Conservation (phyloP, 1,140 invertebrate genomes). For the Atta colombica region DNA sequence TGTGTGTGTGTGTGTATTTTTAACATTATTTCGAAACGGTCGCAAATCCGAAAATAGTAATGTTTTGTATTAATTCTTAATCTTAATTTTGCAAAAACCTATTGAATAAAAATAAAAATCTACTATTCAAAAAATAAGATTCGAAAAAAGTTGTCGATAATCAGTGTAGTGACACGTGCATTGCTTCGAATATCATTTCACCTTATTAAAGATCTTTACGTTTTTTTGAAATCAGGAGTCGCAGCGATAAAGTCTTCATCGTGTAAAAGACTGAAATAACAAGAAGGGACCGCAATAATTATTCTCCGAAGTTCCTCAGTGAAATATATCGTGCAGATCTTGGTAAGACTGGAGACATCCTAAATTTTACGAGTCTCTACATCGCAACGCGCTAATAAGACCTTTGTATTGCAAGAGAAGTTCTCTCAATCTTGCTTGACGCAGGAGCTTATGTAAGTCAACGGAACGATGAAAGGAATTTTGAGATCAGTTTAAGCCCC, state of each 20-base stretch:
- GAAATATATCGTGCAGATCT: constrained; percentile 71
- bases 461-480: constrained; percentile 21
- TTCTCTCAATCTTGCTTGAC: constrained; percentile 30
- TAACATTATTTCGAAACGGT: not conserved
- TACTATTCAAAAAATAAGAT: not conserved
- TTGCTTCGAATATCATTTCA: not conserved
- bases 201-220: not conserved
- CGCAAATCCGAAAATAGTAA: not conserved
- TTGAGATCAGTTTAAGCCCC: constrained; percentile 31
- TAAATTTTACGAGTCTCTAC: constrained; percentile 66
- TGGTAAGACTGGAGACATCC: constrained; percentile 46
- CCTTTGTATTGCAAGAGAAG: constrained; percentile 42
- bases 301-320: constrained; percentile 76
- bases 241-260: constrained; percentile 64
- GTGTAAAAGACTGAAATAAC: constrained; percentile 36
- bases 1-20: too few relatives aligned
- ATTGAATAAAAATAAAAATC: not conserved
- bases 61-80: not conserved
- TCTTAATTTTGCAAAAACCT: not conserved
- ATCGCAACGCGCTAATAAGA: constrained; percentile 66
- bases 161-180: not conserved
- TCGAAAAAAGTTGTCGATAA: not conserved
- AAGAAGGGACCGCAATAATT: constrained; percentile 73
- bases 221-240: constrained; percentile 38
- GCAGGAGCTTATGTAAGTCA: not conserved